phyloP scores from a whole-genome alignment of 1,140 invertebrate genomes.

The Macrocentrus cingulum region DNA sequence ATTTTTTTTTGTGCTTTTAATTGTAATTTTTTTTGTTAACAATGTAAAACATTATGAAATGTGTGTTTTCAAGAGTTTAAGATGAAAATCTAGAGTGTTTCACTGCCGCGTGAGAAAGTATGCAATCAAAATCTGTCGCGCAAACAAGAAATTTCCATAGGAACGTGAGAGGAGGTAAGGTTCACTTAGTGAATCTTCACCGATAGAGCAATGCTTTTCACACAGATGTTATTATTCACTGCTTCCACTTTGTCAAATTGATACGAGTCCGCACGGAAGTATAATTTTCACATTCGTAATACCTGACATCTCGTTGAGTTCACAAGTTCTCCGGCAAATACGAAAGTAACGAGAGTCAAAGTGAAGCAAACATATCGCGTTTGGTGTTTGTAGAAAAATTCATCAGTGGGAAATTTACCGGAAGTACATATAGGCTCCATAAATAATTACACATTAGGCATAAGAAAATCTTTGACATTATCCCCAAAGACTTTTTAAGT shows the following conservation, averaged over 20 bases:
- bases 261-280: not conserved
- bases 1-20: too few species aligned
- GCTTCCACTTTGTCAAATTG: conserved; percentile 2
- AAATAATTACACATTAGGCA: conserved; percentile 18
- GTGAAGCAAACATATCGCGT: conserved; percentile 11
- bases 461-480: not conserved
- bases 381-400: not conserved
- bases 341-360: conserved; percentile 8
- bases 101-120: conserved; percentile 35
- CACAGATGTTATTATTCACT: conserved; percentile 2
- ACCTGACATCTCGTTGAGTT: conserved; percentile 17
- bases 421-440: too few species aligned
- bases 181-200: not conserved
- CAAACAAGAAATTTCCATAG: conserved; percentile 16
- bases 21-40: too few species aligned
- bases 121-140: conserved; percentile 37
- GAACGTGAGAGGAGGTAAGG: conserved; percentile 23
- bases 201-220: too few species aligned
- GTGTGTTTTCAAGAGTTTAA: not conserved
- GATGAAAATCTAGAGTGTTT: too few species aligned
- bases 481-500: too few species aligned
- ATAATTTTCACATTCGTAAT: conserved; percentile 11
- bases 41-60: too few species aligned
- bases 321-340: not conserved
- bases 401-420: conserved; percentile 15